Evolutionary conservation across 2,888 invertebrate genomes (phyloP), one percentile per base, ranked within the genome.

Genomic region (Dorcus hopei): DNA sequence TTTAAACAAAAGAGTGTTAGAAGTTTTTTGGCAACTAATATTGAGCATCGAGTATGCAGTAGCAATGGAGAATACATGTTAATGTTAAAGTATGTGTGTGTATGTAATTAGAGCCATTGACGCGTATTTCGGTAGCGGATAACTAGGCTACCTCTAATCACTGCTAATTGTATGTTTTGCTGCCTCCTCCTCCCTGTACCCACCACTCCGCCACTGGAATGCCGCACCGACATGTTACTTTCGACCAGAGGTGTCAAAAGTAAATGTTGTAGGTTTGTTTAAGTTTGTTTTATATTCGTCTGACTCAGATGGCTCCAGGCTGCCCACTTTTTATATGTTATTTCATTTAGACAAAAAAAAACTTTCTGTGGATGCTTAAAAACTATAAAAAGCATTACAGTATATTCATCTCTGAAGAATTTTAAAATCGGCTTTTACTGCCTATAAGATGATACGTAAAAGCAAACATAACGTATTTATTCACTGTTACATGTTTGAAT

Each of bases 71-170:
- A 14, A 42, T 42, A 16, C 26, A 45, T 23, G 50, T 45, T 56
- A 56, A 56, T 51, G 56, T 56, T 56, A 56, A 56, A 56, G 38
- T 50, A 57, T 59, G 55, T 75, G 75, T 77, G 68, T 75, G 70
- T 69, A 74, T 73, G 70, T 71, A 77, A 78, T 78, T 78, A 77
- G 76, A 75, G 66, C 71, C 70, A 68, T 71, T 71, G 72, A 73
- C 72, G 77, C 70, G 78, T 78, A 78, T 76, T 77, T 77, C 78
- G 75, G 78, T 77, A 75, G 77, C 77, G 65, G 70, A 71, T 74
- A 76, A 75, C 74, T 73, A 75, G 75, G 69, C 66, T 71, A 68
- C 68, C 72, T 73, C 76, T 77, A 77, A 77, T 76, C 75, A 76
- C 73, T 73, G 76, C 76, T 76, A 77, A 75, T 75, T 75, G 74